Evolutionary conservation across 2,888 invertebrate species (phyloP), one percentile per base, ranked within the genome.

Genomic region (Heliconius charithonia): DNA sequence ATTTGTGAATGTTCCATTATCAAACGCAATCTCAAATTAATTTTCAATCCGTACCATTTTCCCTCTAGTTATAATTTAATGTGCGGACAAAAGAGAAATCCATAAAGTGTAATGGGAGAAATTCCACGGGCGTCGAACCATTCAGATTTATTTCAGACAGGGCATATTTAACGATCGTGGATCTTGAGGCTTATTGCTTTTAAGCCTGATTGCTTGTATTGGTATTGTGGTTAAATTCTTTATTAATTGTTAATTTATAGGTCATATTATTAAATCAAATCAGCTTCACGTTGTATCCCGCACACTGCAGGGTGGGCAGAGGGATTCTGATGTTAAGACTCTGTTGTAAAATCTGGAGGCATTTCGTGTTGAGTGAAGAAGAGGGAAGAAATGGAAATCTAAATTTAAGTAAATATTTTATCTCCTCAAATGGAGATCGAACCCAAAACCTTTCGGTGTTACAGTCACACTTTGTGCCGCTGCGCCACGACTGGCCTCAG

Each of bases 41-140:
- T 91, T 90, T 91, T 89, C 88, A 89, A 89, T 90, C 86, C 85
- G 85, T 87, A 83, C 88, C 86, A 85, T 89, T 90, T 89, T 88
- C 89, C 89, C 90, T 87, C 87, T 85, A 86, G 89, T 91, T 91
- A 91, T 92, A 92, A 93, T 93, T 93, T 92, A 92, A 93, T 92
- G 91, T 88, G 89, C 90, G 90, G 91, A 91, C 90, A 91, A 90
- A 90, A 88, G 89, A 85, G 89, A 91, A 90, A 92, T 92, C 92
- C 92, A 92, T 94, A 92, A 94, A 94, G 91, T 89, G 87, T 92
- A 94, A 94, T 93, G 90, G 92, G 88, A 81, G 89, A 86, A 93
- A 93, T 93, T 93, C 91, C 91, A 85, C 87, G 85, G 87, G 88
- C 89, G 88, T 90, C 90, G 91, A 91, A 88, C 89, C 89, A 86